Conservation (phyloP, 2,797 vertebrate genomes). For the Iguana delicatissima region DNA sequence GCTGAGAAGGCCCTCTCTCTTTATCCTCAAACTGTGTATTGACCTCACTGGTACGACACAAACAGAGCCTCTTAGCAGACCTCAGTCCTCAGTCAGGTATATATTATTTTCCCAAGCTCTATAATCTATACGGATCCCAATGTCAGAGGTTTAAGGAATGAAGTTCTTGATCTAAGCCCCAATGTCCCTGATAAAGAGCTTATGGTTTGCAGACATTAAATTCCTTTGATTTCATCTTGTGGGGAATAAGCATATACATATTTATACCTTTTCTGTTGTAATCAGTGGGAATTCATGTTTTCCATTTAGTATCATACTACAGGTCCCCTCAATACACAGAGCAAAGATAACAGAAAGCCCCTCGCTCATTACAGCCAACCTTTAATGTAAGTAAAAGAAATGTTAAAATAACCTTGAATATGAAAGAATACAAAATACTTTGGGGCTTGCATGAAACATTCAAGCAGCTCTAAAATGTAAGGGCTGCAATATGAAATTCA, state of each 20-base stretch:
- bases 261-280: not conserved
- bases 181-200: not conserved
- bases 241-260: not conserved
- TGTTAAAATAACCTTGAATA: constrained; percentile 57
- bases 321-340: not conserved
- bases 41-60: too few species aligned
- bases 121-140: too few species aligned
- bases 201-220: not conserved
- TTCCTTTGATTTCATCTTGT: not conserved
- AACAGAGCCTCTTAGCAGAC: too few species aligned
- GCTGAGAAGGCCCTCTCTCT: too few species aligned
- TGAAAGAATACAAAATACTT: constrained; percentile 49
- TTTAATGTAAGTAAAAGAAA: constrained; percentile 53
- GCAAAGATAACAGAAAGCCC: not conserved
- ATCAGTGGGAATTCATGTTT: not conserved
- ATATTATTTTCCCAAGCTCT: too few species aligned
- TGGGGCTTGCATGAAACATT: constrained; percentile 53
- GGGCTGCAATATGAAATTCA: constrained; percentile 54
- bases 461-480: constrained; percentile 59
- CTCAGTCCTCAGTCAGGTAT: too few species aligned
- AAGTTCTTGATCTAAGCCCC: too few species aligned
- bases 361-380: constrained; percentile 17
- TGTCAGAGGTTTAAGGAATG: too few species aligned
- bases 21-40: too few species aligned
- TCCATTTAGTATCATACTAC: not conserved